Evolutionary conservation across 2,113 vertebrate species (phyloP).

Genomic region (Gallinago undulata): DNA sequence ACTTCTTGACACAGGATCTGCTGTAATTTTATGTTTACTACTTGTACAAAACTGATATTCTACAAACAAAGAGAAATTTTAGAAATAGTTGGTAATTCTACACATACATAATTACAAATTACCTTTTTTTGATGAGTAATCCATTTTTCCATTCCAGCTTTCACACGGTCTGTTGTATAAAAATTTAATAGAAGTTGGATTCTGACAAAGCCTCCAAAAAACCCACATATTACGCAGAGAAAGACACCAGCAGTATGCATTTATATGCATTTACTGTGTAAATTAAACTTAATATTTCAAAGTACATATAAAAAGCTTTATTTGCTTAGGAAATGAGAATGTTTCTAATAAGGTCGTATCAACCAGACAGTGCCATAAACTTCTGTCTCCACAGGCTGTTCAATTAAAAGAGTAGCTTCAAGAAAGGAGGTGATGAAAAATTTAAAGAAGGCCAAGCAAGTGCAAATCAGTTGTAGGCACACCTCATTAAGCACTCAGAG

Average conservation of each 20-base stretch:
- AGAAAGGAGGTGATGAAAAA: neutral
- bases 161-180: rapidly evolving
- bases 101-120: neutral
- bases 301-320: neutral
- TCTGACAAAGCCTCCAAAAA: neutral
- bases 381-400: neutral
- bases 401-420: neutral
- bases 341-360: rapidly evolving
- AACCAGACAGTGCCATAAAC: neutral
- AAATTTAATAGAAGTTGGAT: neutral
- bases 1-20: neutral
- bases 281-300: neutral
- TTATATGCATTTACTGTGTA: neutral
- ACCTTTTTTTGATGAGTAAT: neutral
- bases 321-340: neutral
- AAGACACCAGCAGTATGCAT: neutral
- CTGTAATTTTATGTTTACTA: slow-evolving; percentile 10
- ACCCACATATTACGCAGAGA: rapidly evolving
- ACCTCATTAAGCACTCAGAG: neutral
- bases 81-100: neutral
- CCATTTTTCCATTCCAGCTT: neutral
- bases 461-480: neutral
- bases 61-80: neutral
- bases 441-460: neutral
- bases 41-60: neutral